Percentiles rank a stretch among this genome's conserved stretches.
phyloP scores from a whole-genome alignment of 2,113 vertebrate species.

The Petroica traversi region DNA sequence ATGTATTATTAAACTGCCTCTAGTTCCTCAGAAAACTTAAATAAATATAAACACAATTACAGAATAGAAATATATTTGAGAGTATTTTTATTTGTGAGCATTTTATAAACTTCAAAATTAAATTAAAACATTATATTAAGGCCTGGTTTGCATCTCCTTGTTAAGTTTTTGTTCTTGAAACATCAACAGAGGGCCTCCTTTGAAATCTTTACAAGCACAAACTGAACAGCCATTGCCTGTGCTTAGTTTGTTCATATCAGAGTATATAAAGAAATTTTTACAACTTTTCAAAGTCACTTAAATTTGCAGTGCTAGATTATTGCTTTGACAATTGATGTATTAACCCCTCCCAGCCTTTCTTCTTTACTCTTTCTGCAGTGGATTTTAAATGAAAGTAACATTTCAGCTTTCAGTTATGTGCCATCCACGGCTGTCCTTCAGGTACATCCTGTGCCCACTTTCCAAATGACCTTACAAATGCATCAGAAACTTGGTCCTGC shows the following conservation, averaged over 20 bases:
- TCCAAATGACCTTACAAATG: background rate
- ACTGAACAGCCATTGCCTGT: background rate
- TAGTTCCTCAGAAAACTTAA: background rate
- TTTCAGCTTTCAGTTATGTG: background rate
- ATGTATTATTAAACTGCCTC: background rate
- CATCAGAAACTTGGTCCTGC: background rate
- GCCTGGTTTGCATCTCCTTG: background rate
- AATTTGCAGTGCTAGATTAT: background rate
- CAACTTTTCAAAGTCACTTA: background rate
- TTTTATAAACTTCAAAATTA: background rate
- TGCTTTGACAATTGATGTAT: background rate
- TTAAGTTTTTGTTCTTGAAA: background rate
- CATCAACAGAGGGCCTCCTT: background rate
- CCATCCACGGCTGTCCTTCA: background rate
- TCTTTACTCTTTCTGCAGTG: background rate
- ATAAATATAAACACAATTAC: background rate
- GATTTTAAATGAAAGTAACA: background rate
- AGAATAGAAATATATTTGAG: background rate
- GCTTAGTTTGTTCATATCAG: background rate
- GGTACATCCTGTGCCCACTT: background rate
- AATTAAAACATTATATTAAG: background rate
- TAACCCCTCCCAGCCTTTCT: background rate
- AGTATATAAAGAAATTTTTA: background rate
- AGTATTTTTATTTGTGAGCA: background rate
- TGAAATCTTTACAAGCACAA: background rate